Base-by-base conservation (phyloP, 2,888 invertebrate species). In the Eristalis intricaria region DNA sequence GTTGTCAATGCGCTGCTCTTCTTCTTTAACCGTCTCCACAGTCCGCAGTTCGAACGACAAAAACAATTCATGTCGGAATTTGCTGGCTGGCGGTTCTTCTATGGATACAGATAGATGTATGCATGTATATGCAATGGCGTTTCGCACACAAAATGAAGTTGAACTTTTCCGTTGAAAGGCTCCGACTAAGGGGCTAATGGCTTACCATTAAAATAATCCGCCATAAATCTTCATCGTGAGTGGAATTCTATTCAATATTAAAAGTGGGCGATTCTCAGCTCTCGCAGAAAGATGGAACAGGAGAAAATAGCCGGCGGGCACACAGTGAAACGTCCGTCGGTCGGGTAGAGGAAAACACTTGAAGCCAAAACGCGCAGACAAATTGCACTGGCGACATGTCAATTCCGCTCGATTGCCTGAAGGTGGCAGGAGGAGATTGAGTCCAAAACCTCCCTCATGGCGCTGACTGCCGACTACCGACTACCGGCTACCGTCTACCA, bases 351-450 rank as follows among this genome's bases (percentile, higher is more conserved):
- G 73, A 76, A 79, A 80, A 79, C 73, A 83, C 79, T 80, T 22
- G 84, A 84, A 84, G 79, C 76, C 68, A 80, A 76, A 73, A 80
- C 75, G 75, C 84, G 79, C 84, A 87, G 87, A 87, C 87, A 87
- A 80, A 87, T 87, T 87, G 87, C 87, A 79, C 84, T 87, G 87
- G 87, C 87, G 87, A 87, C 87, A 87, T 87, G 84, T 87, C 87
- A 84, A 83, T 87, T 84, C 69, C 43, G 68, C 65, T 79, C 70
- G 71, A 79, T 79, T 86, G 82, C 73, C 66, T 56, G 77, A 69
- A 86, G 82, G 64, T 82, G 75, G 84, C 70, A 23, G 23, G 71
- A 26, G 77, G 74, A 66, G 77, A 77, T 83, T 71, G 38, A 61
- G 38, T 50, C 23, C 32, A 56, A 63, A 19, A n/a, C 19, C 50